Base-by-base conservation (phyloP, 2,888 invertebrate species). In the Mycalesis mineus region DNA sequence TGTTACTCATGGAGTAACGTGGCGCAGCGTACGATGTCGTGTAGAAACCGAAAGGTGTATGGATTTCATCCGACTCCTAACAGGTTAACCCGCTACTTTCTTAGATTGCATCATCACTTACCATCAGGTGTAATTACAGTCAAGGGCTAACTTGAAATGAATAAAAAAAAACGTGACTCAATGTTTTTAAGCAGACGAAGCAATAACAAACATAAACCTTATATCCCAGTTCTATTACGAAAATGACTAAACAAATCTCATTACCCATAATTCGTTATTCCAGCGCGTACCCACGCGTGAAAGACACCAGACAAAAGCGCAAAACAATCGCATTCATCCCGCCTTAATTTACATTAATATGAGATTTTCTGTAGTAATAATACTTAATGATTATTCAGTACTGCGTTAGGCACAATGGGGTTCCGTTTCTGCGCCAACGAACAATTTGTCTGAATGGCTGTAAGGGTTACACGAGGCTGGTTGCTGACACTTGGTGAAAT, bases 291-390 rank as follows among this genome's bases (percentile, higher is more conserved):
- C 59, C 59, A 62, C 52, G 62, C 57, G 58, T 61, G 54, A 55
- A 62, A 60, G 61, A 63, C 58, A 51, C 53, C 42, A 55, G 63
- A 65, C 63, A 65, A 71, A 80, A 76, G 75, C 71, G 69, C 69
- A 67, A 70, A 80, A 82, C 82, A 83, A 83, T 75, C 69, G 74
- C 70, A 71, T 78, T 80, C 75, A 77, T 79, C 76, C 72, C 75
- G 57, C 62, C 63, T 65, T 64, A 77, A 87, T 87, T 86, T 85
- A 80, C 84, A 88, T 88, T 80, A 84, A 80, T 84, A 84, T 82
- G 82, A 82, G 83, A 84, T 83, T 80, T 82, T 77, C 75, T 69
- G 72, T 75, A 81, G 78, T 82, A 82, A 82, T 80, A 81, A 76
- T 78, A 71, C 69, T 82, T 82, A 79, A 84, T 80, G 75, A 80